Conservation (phyloP, 1,140 invertebrate species). For the Drosophila triauraria region DNA sequence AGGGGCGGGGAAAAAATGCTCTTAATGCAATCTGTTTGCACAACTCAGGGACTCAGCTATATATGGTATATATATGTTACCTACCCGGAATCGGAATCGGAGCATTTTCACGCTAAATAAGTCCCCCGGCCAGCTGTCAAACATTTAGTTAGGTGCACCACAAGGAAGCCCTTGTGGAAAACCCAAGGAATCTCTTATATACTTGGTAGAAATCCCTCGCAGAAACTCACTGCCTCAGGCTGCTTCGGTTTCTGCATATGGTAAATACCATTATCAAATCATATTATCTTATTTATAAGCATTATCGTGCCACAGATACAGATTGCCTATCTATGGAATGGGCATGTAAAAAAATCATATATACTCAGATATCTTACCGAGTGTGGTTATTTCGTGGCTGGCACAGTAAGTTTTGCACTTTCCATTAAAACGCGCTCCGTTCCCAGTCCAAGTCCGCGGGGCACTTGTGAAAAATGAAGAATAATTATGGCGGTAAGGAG, state of each 20-base stretch:
- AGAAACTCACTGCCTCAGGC: constrained; percentile 11
- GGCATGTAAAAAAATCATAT: constrained; percentile 76
- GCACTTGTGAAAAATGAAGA: constrained; percentile 28
- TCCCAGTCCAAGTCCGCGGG: constrained; percentile 8
- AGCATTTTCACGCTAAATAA: constrained; percentile 50
- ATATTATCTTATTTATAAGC: constrained; percentile 85
- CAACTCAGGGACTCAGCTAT: constrained; percentile 31
- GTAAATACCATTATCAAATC: constrained; percentile 85
- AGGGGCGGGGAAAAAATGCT: constrained; percentile 53
- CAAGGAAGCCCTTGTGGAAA: constrained; percentile 14
- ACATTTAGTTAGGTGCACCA: constrained; percentile 70
- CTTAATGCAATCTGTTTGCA: constrained; percentile 78
- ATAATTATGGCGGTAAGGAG: constrained; percentile 24
- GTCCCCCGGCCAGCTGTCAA: constrained; percentile 45
- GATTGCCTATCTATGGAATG: constrained; percentile 83
- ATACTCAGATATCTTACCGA: constrained; percentile 74
- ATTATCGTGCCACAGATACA: constrained; percentile 83
- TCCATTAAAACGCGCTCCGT: constrained; percentile 74
- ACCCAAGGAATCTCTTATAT: neutral
- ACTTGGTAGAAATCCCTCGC: neutral
- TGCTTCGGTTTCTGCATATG: constrained; percentile 80
- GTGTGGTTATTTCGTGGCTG: constrained; percentile 76
- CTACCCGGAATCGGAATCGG: neutral
- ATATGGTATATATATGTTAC: constrained; percentile 25
- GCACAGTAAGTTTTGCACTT: constrained; percentile 83